These are phyloP conservation scores for Amiota minor DNA, from an alignment of 2,888 invertebrate species.

Conservation along the genomic window DNA sequence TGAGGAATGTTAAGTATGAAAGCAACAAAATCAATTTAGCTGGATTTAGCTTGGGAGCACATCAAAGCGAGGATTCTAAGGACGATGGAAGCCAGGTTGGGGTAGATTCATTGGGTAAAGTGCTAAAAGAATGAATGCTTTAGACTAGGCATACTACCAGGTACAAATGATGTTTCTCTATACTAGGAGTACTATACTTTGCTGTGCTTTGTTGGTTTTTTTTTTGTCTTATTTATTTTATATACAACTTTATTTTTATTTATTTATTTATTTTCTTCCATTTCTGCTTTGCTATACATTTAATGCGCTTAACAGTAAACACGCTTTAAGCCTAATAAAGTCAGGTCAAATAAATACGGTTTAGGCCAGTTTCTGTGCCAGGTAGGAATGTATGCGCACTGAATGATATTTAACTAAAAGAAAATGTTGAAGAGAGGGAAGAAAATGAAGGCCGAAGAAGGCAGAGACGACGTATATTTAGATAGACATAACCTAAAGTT, in stretches of 20 bases:
- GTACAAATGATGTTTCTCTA: no score
- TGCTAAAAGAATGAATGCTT: no score
- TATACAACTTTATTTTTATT: constrained; percentile 17
- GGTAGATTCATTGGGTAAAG: no score
- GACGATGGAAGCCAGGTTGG: no score
- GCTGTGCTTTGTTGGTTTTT: neutral
- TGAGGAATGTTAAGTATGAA: constrained; percentile 31
- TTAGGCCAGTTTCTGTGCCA: neutral
- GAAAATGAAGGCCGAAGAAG: no score
- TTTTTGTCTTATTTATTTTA: constrained; percentile 8
- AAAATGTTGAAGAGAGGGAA: no score
- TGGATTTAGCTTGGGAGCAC: constrained; percentile 60
- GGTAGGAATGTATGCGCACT: constrained; percentile 36
- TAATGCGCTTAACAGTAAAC: constrained; percentile 38
- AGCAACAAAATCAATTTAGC: constrained; percentile 66
- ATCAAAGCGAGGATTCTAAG: constrained; percentile 58
- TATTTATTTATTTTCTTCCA: neutral
- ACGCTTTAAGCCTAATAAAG: constrained; percentile 65
- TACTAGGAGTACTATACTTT: no score
- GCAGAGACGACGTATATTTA: neutral
- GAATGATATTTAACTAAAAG: neutral
- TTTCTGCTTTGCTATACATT: constrained; percentile 27
- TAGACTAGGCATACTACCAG: no score
- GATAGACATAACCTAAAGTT: constrained; percentile 45
- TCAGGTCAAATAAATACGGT: constrained; percentile 45